Conservation (phyloP, 2,888 invertebrate genomes). For the Nudaria mundana region DNA sequence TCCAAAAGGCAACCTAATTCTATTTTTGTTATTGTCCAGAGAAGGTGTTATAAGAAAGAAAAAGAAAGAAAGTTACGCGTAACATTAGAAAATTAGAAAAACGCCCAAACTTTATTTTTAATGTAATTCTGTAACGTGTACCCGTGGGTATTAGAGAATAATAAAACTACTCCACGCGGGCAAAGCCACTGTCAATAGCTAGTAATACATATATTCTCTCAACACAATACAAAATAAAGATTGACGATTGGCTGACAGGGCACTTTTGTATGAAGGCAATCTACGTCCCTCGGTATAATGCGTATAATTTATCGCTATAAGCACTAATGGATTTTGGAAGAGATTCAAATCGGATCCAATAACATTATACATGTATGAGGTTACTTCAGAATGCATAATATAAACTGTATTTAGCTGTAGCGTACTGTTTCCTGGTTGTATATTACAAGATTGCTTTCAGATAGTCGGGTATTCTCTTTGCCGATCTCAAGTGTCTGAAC, state of each 20-base stretch:
- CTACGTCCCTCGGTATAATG: constrained; percentile 8
- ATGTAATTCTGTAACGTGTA: too few relatives aligned
- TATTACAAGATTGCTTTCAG: too few relatives aligned
- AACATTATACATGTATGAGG: not conserved
- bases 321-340: constrained; percentile 16
- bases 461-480: too few relatives aligned
- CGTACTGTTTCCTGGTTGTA: not conserved
- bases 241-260: constrained; percentile 5
- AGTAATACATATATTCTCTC: not conserved
- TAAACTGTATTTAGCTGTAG: not conserved
- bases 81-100: too few relatives aligned
- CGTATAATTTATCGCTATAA: constrained; percentile 10
- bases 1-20: too few relatives aligned
- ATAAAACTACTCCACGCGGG: not conserved
- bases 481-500: too few relatives aligned
- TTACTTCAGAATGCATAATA: not conserved
- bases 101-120: too few relatives aligned
- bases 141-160: too few relatives aligned
- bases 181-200: not conserved
- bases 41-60: too few relatives aligned
- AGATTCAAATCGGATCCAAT: constrained; percentile 7
- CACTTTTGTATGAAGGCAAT: constrained; percentile 4
- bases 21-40: too few relatives aligned
- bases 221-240: too few relatives aligned
- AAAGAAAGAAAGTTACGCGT: too few relatives aligned